phyloP scores from a whole-genome alignment of 2,797 vertebrate genomes.

The Channallabes apus region DNA sequence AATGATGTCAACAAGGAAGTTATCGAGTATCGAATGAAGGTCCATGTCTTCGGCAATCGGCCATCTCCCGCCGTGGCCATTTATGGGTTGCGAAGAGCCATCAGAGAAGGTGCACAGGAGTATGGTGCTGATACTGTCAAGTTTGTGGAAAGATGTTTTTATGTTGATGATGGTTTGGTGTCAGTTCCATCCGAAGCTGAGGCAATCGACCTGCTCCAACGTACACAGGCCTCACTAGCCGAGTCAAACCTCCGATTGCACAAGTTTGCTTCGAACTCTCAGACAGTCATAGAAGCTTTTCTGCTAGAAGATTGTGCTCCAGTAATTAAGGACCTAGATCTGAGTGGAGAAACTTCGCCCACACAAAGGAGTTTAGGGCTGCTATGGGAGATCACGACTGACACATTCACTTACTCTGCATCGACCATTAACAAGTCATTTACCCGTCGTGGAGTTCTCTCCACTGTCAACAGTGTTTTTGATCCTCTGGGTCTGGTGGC shows the following conservation, averaged over 20 bases:
- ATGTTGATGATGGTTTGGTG: too few species aligned
- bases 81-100: not conserved
- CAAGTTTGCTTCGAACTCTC: too few species aligned
- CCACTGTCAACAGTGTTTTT: not conserved
- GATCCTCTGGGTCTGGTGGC: too few species aligned
- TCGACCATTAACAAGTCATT: not conserved
- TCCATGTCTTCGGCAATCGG: not conserved
- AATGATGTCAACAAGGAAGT: too few species aligned
- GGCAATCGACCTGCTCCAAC: too few species aligned
- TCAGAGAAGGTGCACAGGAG: conserved; percentile 2
- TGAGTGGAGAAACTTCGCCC: not conserved
- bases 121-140: not conserved
- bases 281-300: too few species aligned
- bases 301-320: too few species aligned
- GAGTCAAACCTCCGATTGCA: too few species aligned
- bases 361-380: not conserved
- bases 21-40: not conserved
- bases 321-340: not conserved
- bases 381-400: not conserved
- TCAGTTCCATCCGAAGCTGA: too few species aligned
- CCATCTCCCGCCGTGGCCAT: conserved; percentile 7
- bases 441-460: not conserved
- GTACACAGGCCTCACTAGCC: too few species aligned
- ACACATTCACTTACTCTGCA: conserved; percentile 9
- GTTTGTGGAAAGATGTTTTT: not conserved